Conservation (phyloP, 2,113 vertebrate species). For the Charina bottae region DNA sequence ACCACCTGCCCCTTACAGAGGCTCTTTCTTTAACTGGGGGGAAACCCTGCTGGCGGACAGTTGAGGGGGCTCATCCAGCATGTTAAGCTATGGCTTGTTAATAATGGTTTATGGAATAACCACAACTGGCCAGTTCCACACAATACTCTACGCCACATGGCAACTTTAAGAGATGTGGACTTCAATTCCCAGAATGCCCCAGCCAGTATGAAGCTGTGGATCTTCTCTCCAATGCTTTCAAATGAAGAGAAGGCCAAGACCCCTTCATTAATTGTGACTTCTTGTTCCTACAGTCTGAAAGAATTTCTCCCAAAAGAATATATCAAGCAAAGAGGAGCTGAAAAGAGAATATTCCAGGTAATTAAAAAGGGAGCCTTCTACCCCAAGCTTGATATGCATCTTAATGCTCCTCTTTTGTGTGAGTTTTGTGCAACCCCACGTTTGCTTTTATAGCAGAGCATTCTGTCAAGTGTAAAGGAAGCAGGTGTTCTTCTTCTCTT, state of each 20-base stretch:
- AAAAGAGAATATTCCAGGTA: conserved; percentile 86
- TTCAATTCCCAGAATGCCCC: no score
- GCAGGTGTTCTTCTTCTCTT: conserved; percentile 24
- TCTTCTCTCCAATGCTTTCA: neutral
- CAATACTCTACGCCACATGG: no score
- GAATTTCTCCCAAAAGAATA: conserved; percentile 87
- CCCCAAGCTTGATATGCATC: neutral
- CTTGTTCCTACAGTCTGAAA: conserved; percentile 72
- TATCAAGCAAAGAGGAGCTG: conserved; percentile 83
- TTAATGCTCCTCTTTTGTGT: neutral
- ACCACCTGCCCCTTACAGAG: neutral
- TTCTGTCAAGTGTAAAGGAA: conserved; percentile 32
- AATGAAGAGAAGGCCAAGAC: neutral
- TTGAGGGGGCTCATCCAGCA: neutral
- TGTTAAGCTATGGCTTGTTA: neutral
- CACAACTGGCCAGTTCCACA: neutral
- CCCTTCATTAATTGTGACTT: conserved; percentile 32
- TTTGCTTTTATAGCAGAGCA: conserved; percentile 26
- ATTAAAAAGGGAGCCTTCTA: conserved; percentile 23
- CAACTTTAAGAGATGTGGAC: no score
- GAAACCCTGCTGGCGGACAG: neutral
- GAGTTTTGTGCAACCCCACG: neutral
- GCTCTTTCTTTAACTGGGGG: neutral
- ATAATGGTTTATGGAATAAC: neutral
- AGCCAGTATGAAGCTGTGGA: neutral